Evolutionary conservation across 2,888 invertebrate species (phyloP).

Genomic region (Pyrochroa serraticornis): DNA sequence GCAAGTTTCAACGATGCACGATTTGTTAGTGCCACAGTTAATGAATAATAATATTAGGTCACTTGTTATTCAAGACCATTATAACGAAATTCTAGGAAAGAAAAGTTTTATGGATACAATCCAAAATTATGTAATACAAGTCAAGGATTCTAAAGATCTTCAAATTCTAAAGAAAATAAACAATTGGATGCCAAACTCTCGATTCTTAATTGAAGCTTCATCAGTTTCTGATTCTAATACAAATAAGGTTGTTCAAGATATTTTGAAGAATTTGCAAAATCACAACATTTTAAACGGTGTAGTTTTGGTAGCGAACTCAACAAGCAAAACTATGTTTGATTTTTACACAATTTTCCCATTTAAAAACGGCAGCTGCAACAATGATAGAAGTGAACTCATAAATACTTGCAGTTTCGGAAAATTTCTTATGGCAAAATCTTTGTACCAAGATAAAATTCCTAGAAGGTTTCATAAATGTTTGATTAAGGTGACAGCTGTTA

Average conservation of each 20-base stretch:
- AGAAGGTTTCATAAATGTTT: slow-evolving; percentile 26
- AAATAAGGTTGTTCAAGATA: slow-evolving; percentile 2
- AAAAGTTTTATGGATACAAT: background rate
- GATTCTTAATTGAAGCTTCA: slow-evolving; percentile 16
- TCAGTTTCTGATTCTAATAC: slow-evolving; percentile 19
- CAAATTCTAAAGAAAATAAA: background rate
- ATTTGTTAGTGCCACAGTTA: background rate
- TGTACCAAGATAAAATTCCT: slow-evolving; percentile 29
- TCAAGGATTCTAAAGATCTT: background rate
- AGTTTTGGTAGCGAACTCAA: slow-evolving; percentile 31
- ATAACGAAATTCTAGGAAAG: background rate
- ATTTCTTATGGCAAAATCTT: background rate
- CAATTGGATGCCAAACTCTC: slow-evolving; percentile 8
- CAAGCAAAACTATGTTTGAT: slow-evolving; percentile 24
- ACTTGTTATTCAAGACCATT: background rate
- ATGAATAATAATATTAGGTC: background rate
- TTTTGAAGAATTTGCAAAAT: slow-evolving; percentile 24
- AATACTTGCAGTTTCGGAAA: slow-evolving; percentile 22
- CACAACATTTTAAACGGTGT: slow-evolving; percentile 32
- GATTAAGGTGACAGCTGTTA: slow-evolving; percentile 29
- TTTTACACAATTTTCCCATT: slow-evolving; percentile 40
- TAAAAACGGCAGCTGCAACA: slow-evolving; percentile 33
- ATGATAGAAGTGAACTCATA: slow-evolving; percentile 24
- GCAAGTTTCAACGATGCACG: no score
- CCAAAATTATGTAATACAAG: slow-evolving; percentile 2